These are phyloP conservation scores for Siniperca obscura DNA, from an alignment of 2,797 vertebrate species.

Conservation along the genomic window DNA sequence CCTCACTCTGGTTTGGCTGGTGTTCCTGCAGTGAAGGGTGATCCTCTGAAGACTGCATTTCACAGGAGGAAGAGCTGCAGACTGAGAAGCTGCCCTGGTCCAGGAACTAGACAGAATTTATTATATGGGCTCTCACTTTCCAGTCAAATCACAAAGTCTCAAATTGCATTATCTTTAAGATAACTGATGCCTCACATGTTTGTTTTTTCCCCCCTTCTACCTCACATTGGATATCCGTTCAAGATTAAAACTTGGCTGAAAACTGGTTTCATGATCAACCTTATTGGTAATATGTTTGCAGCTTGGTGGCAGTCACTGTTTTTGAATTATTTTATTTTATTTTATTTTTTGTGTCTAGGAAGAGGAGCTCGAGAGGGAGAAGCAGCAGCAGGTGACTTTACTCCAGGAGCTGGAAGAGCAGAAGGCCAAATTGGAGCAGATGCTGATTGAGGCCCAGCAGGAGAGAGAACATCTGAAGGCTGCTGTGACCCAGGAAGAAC, in stretches of 20 bases:
- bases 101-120: neutral
- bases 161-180: neutral
- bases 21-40: neutral
- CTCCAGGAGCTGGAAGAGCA: slow-evolving; percentile 90
- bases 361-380: slow-evolving; percentile 88
- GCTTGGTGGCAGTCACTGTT: too few species aligned
- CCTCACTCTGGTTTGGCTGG: neutral
- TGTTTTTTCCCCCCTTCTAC: neutral
- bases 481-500: slow-evolving; percentile 60
- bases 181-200: neutral
- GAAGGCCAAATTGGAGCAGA: slow-evolving; percentile 84
- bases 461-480: slow-evolving; percentile 68
- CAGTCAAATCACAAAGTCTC: neutral
- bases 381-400: slow-evolving; percentile 88
- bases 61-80: neutral
- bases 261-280: neutral
- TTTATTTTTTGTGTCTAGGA: slow-evolving; percentile 77
- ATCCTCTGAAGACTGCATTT: neutral
- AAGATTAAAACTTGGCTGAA: neutral
- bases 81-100: neutral
- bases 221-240: too few species aligned
- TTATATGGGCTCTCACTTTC: neutral
- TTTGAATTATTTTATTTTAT: neutral
- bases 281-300: neutral
- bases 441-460: slow-evolving; percentile 83